Percentiles rank a stretch among this genome's conserved stretches.
These are phyloP conservation scores for Cheilinus undulatus DNA, from an alignment of 2,113 vertebrate genomes.

Conservation along the genomic window DNA sequence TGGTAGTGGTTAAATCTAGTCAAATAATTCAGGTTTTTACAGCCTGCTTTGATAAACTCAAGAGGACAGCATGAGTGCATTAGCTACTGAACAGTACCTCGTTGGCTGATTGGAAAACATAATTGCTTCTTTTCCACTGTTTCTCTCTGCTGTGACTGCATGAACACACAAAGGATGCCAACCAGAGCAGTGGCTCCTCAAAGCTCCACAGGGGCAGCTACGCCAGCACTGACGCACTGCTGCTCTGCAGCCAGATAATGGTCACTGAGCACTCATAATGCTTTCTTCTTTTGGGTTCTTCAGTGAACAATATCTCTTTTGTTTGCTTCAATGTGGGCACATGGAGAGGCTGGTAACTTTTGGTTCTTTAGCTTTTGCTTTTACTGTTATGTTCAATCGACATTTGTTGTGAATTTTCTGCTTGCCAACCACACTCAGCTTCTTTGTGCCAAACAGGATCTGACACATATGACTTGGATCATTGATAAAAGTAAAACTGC, in stretches of 20 bases:
- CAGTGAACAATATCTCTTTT: conserved; percentile 44
- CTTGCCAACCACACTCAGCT: conserved; percentile 2
- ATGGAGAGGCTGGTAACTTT: conserved; percentile 16
- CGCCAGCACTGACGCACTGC: conserved; percentile 57
- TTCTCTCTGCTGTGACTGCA: conserved; percentile 5
- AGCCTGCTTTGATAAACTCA: background rate
- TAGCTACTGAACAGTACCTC: background rate
- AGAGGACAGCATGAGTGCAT: conserved; percentile 3
- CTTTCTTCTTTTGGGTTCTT: conserved; percentile 19
- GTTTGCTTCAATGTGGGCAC: conserved; percentile 24
- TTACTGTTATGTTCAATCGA: conserved; percentile 7
- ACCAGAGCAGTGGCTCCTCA: conserved; percentile 44
- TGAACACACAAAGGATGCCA: conserved; percentile 16
- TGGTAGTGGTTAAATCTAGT: background rate
- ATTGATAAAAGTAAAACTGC: background rate
- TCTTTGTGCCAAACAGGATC: background rate
- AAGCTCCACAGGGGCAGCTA: conserved; percentile 50
- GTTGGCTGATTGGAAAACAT: conserved; percentile 18
- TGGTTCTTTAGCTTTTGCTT: conserved; percentile 16
- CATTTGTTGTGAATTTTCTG: conserved; percentile 25
- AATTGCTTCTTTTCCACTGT: conserved; percentile 19
- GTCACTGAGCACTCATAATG: conserved; percentile 45
- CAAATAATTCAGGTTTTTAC: background rate
- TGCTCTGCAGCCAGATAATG: conserved; percentile 42
- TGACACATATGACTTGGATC: background rate